Evolutionary conservation across 2,888 invertebrate genomes (phyloP).

Genomic region (Drosophila diplacantha): DNA sequence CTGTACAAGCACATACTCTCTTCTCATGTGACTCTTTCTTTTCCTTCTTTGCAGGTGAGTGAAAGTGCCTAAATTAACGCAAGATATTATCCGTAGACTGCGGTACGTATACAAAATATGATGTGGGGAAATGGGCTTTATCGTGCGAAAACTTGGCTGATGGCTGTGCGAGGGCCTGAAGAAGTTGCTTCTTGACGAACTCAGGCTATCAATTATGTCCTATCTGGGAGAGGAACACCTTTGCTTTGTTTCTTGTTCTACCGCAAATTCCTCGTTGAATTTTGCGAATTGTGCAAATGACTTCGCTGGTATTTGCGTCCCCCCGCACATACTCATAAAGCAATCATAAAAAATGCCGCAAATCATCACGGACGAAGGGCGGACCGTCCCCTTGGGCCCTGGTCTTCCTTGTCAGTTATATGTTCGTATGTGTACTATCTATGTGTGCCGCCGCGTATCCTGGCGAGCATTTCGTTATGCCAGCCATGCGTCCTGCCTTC

Average conservation of each 20-base stretch:
- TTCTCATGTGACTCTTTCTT: constrained; percentile 13
- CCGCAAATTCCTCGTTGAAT: constrained; percentile 17
- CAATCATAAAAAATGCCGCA: constrained; percentile 50
- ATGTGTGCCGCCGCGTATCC: constrained; percentile 13
- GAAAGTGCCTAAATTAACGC: constrained; percentile 40
- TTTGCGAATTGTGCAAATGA: constrained; percentile 26
- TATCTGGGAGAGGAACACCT: constrained; percentile 8
- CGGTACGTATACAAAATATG: constrained; percentile 59
- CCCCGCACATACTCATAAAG: constrained; percentile 33
- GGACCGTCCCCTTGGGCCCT: constrained; percentile 2
- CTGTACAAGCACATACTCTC: constrained; percentile 9
- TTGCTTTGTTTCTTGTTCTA: constrained; percentile 11
- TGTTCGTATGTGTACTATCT: not conserved
- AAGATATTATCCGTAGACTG: constrained; percentile 27
- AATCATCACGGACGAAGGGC: constrained; percentile 27
- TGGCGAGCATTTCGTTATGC: constrained; percentile 19
- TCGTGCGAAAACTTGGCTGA: constrained; percentile 33
- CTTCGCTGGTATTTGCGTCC: constrained; percentile 29
- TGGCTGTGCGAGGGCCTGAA: constrained; percentile 4
- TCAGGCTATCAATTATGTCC: constrained; percentile 30
- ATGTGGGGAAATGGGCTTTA: constrained; percentile 22
- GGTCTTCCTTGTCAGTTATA: constrained; percentile 12
- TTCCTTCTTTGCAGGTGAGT: constrained; percentile 63
- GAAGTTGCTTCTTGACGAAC: constrained; percentile 28
- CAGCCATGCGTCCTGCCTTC: constrained; percentile 27